Conservation (phyloP, 2,113 vertebrate genomes). For the Bagarius yarrelli region DNA sequence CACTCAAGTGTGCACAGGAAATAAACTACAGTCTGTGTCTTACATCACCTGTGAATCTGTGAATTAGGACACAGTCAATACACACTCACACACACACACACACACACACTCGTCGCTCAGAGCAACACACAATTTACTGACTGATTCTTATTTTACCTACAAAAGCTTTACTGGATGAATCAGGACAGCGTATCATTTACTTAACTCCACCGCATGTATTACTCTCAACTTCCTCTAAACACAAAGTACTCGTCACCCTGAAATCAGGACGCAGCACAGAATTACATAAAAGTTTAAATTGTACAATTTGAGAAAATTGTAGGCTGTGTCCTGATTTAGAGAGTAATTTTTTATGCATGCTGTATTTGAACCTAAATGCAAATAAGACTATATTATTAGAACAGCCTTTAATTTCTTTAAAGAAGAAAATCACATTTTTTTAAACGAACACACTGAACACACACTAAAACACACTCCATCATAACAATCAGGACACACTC, state of each 20-base stretch:
- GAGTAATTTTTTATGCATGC: background rate
- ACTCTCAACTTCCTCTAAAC: background rate
- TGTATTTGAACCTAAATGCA: background rate
- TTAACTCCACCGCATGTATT: background rate
- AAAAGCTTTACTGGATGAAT: background rate
- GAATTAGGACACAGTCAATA: background rate
- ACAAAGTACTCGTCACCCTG: background rate
- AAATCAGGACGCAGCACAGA: background rate
- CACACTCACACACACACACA: background rate
- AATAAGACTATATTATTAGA: background rate
- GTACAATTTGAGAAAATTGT: background rate
- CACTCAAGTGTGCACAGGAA: background rate
- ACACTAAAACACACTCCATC: background rate
- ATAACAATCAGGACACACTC: constrained; percentile 1
- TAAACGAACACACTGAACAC: background rate
- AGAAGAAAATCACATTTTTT: background rate
- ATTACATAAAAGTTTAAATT: background rate
- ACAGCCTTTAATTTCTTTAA: background rate
- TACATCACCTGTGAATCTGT: background rate
- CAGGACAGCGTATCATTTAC: background rate
- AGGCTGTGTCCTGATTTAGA: background rate
- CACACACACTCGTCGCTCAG: background rate
- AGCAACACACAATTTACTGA: background rate
- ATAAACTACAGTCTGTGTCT: background rate
- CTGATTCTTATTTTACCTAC: background rate